Evolutionary conservation across 2,888 invertebrate species (phyloP).

Genomic region (Platerodrilus igneus): DNA sequence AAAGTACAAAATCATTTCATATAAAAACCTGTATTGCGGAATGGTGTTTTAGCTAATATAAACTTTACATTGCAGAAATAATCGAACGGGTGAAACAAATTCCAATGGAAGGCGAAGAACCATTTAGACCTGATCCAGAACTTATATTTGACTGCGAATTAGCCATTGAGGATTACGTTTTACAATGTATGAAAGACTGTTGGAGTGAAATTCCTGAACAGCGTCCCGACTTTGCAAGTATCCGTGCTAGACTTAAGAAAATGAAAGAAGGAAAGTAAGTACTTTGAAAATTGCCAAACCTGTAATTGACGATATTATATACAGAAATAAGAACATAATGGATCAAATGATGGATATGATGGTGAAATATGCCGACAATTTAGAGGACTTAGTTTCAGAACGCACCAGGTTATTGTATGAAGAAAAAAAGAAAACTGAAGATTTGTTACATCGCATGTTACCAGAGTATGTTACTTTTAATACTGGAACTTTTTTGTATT

Average conservation of each 20-base stretch:
- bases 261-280: conserved; percentile 85
- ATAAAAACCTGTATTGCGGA: too few relatives aligned
- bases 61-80: conserved; percentile 76
- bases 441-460: conserved; percentile 88
- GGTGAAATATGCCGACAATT: conserved; percentile 93
- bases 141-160: conserved; percentile 65
- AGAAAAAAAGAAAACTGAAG: conserved; percentile 91
- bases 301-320: too few relatives aligned
- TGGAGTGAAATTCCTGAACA: conserved; percentile 82
- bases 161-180: conserved; percentile 76
- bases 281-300: too few relatives aligned
- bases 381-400: conserved; percentile 91
- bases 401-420: conserved; percentile 83
- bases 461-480: conserved; percentile 73
- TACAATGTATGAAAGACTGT: conserved; percentile 79
- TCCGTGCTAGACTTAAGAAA: conserved; percentile 76
- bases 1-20: too few relatives aligned
- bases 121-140: conserved; percentile 75
- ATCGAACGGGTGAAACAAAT: conserved; percentile 74
- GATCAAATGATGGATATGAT: conserved; percentile 98
- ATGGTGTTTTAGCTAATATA: too few relatives aligned
- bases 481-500: too few relatives aligned
- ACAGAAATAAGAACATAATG: conserved; percentile 84
- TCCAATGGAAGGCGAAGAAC: conserved; percentile 62
- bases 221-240: conserved; percentile 79